Evolutionary conservation across 37 sponge, comb jelly and placozoan genomes (phyloP).

Genomic region (Petrosia ficiformis): DNA sequence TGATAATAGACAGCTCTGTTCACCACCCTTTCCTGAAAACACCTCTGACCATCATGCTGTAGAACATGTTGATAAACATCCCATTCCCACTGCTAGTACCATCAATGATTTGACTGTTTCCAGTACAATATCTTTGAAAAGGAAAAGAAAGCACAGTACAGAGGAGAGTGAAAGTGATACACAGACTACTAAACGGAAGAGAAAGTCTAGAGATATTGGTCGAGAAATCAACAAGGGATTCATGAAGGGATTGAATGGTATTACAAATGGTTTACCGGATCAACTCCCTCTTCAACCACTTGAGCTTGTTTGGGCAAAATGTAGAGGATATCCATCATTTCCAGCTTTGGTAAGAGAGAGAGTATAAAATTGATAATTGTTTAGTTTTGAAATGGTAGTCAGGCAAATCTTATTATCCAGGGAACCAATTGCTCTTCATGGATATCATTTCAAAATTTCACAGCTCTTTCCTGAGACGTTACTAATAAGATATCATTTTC

Average conservation of each 20-base stretch:
- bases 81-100: slow-evolving; percentile 40
- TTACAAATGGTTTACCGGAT: neutral
- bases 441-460: too few species aligned
- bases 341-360: slow-evolving; percentile 89
- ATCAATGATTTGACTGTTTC: slow-evolving; percentile 39
- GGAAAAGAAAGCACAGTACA: neutral
- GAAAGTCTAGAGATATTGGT: neutral
- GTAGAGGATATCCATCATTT: slow-evolving; percentile 92
- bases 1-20: too few species aligned
- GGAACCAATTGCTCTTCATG: too few species aligned
- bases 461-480: neutral
- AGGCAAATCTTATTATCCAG: too few species aligned
- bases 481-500: too few species aligned
- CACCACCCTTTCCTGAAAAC: too few species aligned
- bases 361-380: neutral
- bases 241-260: slow-evolving; percentile 1
- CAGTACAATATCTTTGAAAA: neutral
- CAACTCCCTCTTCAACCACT: slow-evolving; percentile 5
- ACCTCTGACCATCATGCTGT: neutral
- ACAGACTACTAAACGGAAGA: neutral
- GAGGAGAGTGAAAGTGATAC: neutral
- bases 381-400: too few species aligned
- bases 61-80: neutral
- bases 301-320: slow-evolving; percentile 98
- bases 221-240: neutral